phyloP scores from a whole-genome alignment of 2,888 invertebrate species.

The Noctua comes region DNA sequence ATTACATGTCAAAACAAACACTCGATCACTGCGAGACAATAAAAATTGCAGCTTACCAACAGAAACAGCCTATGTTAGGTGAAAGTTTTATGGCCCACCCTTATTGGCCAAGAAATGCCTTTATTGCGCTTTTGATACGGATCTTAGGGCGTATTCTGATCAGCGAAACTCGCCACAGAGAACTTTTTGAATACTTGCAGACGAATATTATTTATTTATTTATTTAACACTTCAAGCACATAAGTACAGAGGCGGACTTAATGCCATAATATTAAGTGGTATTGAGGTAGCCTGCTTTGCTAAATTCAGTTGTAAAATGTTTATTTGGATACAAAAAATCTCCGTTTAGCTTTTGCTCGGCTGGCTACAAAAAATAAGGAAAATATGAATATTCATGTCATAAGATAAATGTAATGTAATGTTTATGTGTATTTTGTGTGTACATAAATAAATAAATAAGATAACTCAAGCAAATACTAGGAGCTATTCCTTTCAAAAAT shows the following conservation, averaged over 20 bases:
- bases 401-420: too few relatives aligned
- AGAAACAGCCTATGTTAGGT: conserved; percentile 64
- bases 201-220: too few relatives aligned
- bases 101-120: conserved; percentile 76
- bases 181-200: not conserved
- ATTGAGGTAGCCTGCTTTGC: too few relatives aligned
- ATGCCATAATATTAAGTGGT: too few relatives aligned
- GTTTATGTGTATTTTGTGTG: too few relatives aligned
- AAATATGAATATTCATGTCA: not conserved
- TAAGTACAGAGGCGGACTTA: too few relatives aligned
- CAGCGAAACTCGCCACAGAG: not conserved
- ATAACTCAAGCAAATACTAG: too few relatives aligned
- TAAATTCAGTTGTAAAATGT: not conserved
- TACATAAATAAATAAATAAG: too few relatives aligned
- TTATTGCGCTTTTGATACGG: conserved; percentile 73
- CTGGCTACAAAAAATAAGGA: not conserved
- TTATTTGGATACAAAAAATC: too few relatives aligned
- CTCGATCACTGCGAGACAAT: conserved; percentile 75
- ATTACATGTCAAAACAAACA: conserved; percentile 73
- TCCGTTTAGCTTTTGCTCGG: too few relatives aligned
- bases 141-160: conserved; percentile 64
- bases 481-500: too few relatives aligned
- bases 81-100: conserved; percentile 75
- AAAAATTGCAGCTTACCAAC: conserved; percentile 74
- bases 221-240: too few relatives aligned